Base-by-base conservation (phyloP, 2,888 invertebrate genomes). In the Steinernema hermaphroditum region DNA sequence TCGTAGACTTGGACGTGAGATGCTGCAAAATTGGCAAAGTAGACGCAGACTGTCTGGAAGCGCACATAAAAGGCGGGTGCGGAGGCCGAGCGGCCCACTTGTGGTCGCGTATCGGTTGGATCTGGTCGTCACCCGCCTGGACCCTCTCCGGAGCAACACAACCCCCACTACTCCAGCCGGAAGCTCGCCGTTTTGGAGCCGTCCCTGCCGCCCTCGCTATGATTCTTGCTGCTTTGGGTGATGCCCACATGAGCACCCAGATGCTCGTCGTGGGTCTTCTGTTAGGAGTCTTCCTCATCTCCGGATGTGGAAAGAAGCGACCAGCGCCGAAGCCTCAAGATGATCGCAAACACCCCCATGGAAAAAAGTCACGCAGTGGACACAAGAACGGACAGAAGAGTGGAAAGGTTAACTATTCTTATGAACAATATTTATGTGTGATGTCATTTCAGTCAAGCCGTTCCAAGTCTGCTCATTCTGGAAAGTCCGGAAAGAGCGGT, bases 221-320 rank as follows among this genome's bases (percentile, higher is more conserved):
- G 62, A 62, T 62, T 29, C 29, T 62, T 8, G 62, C 62, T 62
- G 16, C 32, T 14, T 62, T 62, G 62, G 62, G 62, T 32, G 32
- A 32, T 32, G 62, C 62, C 32, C 62, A 62, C 19, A 9, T 62
- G 2, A 62, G 32, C 62, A 32, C 32, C 8, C 62, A 62, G 29
- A 62, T 62, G 69, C 34, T 44, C 43, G 22, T 69, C 41, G 69
- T n/a, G 6, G 41, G 19, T n/a, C n/a, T n/a, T n/a, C n/a, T n/a
- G n/a, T n/a, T 69, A 19, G 44, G 69, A 12, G 43, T 27, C 69
- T 41, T 69, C 69, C 43, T 69, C 12, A 14, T 69, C 69, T 37
- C 29, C 43, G 69, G 69, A 1, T 69, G 69, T n/a, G 69, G 69
- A 1, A 69, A 69, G 41, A 43, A 41, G 43, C 69, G 69, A 9